phyloP scores from a whole-genome alignment of 2,113 vertebrate genomes.

The Choloepus hoffmanni region DNA sequence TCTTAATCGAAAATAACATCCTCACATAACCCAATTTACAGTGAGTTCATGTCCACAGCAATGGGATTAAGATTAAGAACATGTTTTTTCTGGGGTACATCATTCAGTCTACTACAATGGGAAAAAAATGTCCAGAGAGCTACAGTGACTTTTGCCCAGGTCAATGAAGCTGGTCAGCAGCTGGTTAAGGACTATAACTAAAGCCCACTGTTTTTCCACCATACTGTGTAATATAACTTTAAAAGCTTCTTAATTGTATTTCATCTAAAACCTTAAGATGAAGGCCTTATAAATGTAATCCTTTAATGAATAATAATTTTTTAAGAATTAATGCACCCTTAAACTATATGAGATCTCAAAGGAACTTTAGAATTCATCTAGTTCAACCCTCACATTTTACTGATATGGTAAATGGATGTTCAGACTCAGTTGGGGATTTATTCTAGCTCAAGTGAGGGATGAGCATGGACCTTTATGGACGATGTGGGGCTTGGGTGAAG shows the following conservation, averaged over 20 bases:
- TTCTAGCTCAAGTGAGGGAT: conserved; percentile 7
- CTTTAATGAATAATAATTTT: background rate
- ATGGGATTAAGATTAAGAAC: too few relatives aligned
- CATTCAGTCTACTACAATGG: too few relatives aligned
- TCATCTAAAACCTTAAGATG: background rate
- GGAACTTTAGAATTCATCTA: background rate
- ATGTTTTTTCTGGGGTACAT: too few relatives aligned
- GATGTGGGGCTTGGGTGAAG: background rate
- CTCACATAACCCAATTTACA: too few relatives aligned
- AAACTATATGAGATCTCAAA: conserved; percentile 3
- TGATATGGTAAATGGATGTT: background rate
- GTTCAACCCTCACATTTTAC: conserved; percentile 6
- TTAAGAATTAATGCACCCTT: background rate
- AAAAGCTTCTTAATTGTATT: background rate
- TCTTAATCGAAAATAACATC: too few relatives aligned
- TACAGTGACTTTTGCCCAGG: background rate
- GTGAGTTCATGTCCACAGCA: too few relatives aligned
- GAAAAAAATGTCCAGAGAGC: background rate
- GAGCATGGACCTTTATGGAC: background rate
- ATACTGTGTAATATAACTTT: background rate
- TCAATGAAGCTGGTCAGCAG: background rate
- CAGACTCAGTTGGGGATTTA: too few relatives aligned
- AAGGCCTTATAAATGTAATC: background rate
- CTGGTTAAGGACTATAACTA: background rate
- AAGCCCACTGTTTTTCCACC: background rate